Evolutionary conservation across 1,140 invertebrate species (phyloP), one percentile per base, ranked within the genome.

Genomic region (Leptinotarsa defecta): DNA sequence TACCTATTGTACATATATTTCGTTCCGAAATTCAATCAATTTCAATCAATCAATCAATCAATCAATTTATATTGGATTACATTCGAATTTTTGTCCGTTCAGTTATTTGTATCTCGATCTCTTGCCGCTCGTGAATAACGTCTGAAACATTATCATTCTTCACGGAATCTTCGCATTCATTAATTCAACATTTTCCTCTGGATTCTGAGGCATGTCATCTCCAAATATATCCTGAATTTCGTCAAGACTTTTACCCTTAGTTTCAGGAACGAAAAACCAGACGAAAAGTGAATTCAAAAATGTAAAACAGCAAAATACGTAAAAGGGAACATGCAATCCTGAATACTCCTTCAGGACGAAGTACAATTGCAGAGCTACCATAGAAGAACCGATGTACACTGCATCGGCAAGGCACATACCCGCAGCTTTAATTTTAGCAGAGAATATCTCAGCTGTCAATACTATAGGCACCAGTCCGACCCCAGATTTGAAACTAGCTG

Each of bases 321-420:
- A 80, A 72, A 80, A 80, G 49, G 79, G 79, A 27, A 68, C 74
- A 48, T 78, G 62, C 19, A 77, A 70, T 17, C 79, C 77, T 52
- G 48, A 80, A 48, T 57, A 52, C 4, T 75, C 24, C 19, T 15
- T 73, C 22, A 80, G 57, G 4, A 6, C 8, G 3, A 49, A 49
- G 48, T 91, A 94, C 74, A 89, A 88, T 80, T 90, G 90, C 11
- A 92, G 92, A 1, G 93, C 88, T 17, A 92, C 57, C 78, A 93
- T 92, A 0, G 89, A 91, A 81, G 77, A 71, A 24, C 74, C 19
- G 20, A 77, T 68, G 52, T 82, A 79, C n/a, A 75, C 68, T 17
- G 49, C 65, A 75, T 83, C 79, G 17, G 77, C 77, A 70, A 78
- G 43, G 0, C 79, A 80, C 78, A 81, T 81, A 1, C 81, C 81